Evolutionary conservation across 2,888 invertebrate species (phyloP), one percentile per base, ranked within the genome.

Genomic region (Watsonalla binaria): DNA sequence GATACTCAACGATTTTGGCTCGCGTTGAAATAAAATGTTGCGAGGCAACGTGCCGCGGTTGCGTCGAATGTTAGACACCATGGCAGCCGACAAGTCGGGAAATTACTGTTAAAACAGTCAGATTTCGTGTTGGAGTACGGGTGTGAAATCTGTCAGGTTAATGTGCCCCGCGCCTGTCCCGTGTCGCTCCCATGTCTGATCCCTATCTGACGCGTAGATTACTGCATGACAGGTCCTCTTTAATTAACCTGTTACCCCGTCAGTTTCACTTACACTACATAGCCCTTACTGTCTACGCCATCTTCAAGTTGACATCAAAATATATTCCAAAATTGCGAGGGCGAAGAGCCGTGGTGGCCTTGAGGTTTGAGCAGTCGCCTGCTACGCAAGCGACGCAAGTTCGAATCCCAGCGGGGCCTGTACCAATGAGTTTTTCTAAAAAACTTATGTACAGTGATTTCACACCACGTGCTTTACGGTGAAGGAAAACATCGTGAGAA

Each of bases 161-260:
- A 14, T 47, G 47, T 34, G 24, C 33, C 48, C 45, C 14, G 39
- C 39, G 37, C 14, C 33, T 5, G 47, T 42, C 52, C 52, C 47
- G 48, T 34, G 35, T 13, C 45, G 48, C 34, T 39, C 47, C 56
- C 53, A 57, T 47, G 52, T 51, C 53, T 45, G 50, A 53, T 56
- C 54, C 49, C 49, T 55, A 59, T 58, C 60, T 60, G 62, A 55
- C 58, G 54, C 60, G 60, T 57, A 67, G 68, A 66, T 75, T 76
- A 68, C 66, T 65, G 70, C 69, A 67, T 72, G 75, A 79, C 74
- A 70, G 75, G 73, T 76, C 72, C 70, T 61, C 66, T 76, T 80
- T 82, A 82, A 84, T 84, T 82, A 82, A 82, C 77, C 80, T 78
- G 77, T 79, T 75, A 77, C 70, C 70, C 66, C 57, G 58, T 59